A percentile compares a stretch with the other conserved stretches of the same genome.
phyloP scores from a whole-genome alignment of 2,888 invertebrate genomes.

The Cataglyphis altisquamis region DNA sequence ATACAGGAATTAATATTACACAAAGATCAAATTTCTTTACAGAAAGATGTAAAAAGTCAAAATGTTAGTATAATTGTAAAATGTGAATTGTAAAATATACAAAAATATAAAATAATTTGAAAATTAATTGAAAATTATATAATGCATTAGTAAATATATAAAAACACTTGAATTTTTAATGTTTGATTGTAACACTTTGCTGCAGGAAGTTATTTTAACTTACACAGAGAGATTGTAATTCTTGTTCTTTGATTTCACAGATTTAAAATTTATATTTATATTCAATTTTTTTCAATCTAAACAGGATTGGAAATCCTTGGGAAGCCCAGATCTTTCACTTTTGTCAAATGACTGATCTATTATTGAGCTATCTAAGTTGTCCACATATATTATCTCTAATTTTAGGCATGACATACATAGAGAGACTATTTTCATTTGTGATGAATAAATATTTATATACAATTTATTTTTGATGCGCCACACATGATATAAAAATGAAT shows the following conservation, averaged over 20 bases:
- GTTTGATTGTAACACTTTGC: not conserved
- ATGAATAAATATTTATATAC: slow-evolving; percentile 53
- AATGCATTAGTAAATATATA: not conserved
- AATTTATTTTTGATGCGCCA: slow-evolving; percentile 51
- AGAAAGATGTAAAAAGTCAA: not conserved
- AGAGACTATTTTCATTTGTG: not conserved
- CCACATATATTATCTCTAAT: slow-evolving; percentile 9
- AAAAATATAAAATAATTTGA: not conserved
- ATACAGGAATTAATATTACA: not conserved
- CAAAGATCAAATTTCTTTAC: not conserved
- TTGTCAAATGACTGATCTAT: not conserved
- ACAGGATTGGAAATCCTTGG: not conserved
- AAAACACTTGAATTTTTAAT: not conserved
- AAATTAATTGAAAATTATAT: not conserved
- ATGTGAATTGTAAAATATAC: not conserved
- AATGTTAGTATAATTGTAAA: not conserved
- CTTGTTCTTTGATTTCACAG: not conserved
- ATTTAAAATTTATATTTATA: not conserved
- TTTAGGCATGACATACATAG: slow-evolving; percentile 2
- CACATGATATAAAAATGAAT: slow-evolving; percentile 31
- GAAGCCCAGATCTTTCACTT: not conserved
- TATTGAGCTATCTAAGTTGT: not conserved
- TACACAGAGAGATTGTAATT: not conserved
- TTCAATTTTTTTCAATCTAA: not conserved
- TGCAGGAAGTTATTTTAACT: not conserved